A percentile compares a stretch with the other conserved stretches of the same genome.
phyloP scores from a whole-genome alignment of 2,797 vertebrate genomes.

The Threskiornis aethiopicus region DNA sequence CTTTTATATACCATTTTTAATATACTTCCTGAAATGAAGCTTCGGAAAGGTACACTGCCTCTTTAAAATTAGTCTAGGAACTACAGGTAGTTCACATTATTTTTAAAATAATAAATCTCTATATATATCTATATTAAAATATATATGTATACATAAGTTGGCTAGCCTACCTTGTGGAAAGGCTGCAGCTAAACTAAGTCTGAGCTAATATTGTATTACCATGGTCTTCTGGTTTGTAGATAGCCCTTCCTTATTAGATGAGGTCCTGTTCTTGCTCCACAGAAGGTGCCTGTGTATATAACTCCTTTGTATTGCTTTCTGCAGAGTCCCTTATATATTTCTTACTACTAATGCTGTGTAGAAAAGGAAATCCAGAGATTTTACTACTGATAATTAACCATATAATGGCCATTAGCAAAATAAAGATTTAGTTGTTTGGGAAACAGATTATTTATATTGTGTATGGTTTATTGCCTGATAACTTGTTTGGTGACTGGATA shows the following conservation, averaged over 20 bases:
- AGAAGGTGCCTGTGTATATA: slow-evolving; percentile 60
- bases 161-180: slow-evolving; percentile 45
- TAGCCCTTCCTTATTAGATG: slow-evolving; percentile 52
- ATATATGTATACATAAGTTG: slow-evolving; percentile 67
- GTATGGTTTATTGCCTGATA: slow-evolving; percentile 75
- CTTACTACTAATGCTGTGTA: slow-evolving; percentile 67
- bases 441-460: slow-evolving; percentile 75
- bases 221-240: slow-evolving; percentile 68
- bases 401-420: slow-evolving; percentile 66
- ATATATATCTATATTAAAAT: slow-evolving; percentile 69
- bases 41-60: slow-evolving; percentile 70
- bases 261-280: slow-evolving; percentile 58
- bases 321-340: slow-evolving; percentile 67
- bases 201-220: slow-evolving; percentile 67
- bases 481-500: slow-evolving; percentile 75
- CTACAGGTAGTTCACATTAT: slow-evolving; percentile 72
- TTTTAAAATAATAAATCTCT: slow-evolving; percentile 69
- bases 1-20: slow-evolving; percentile 70
- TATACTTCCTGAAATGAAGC: slow-evolving; percentile 67
- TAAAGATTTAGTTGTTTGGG: slow-evolving; percentile 70
- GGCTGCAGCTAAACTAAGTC: slow-evolving; percentile 45
- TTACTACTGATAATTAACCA: slow-evolving; percentile 74
- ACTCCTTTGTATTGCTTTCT: slow-evolving; percentile 63
- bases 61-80: slow-evolving; percentile 71
- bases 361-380: slow-evolving; percentile 71